phyloP scores from a whole-genome alignment of 1,140 invertebrate genomes.

The Aphis craccivora region DNA sequence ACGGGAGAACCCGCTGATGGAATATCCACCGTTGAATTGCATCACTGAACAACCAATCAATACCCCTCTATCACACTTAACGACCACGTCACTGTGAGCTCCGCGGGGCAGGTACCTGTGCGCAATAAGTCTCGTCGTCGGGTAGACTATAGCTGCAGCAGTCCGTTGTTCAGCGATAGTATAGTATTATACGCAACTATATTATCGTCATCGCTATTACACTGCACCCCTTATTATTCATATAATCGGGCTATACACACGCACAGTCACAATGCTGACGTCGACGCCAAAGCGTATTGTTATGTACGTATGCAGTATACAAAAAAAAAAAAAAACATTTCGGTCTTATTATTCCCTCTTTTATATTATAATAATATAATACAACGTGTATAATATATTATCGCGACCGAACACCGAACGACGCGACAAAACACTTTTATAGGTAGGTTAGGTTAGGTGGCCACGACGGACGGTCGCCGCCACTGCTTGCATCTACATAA shows the following conservation, averaged over 20 bases:
- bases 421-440: background rate
- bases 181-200: background rate
- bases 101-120: background rate
- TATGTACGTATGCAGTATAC: background rate
- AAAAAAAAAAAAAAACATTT: background rate
- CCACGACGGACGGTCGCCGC: background rate
- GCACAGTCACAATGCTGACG: background rate
- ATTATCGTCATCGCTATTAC: background rate
- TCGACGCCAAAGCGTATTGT: slow-evolving; percentile 6
- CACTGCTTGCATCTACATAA: background rate
- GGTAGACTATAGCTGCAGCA: background rate
- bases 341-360: background rate
- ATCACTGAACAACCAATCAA: background rate
- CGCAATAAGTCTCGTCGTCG: background rate
- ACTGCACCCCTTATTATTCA: background rate
- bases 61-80: background rate
- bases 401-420: background rate
- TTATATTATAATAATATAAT: background rate
- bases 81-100: background rate
- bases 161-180: background rate
- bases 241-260: background rate
- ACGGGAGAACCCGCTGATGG: background rate
- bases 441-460: background rate
- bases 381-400: background rate
- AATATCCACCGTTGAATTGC: background rate